Percentiles rank a stretch among this genome's conserved stretches.
Conservation (phyloP, 1,140 invertebrate species). For the Pseudomyrmex pallidus region DNA sequence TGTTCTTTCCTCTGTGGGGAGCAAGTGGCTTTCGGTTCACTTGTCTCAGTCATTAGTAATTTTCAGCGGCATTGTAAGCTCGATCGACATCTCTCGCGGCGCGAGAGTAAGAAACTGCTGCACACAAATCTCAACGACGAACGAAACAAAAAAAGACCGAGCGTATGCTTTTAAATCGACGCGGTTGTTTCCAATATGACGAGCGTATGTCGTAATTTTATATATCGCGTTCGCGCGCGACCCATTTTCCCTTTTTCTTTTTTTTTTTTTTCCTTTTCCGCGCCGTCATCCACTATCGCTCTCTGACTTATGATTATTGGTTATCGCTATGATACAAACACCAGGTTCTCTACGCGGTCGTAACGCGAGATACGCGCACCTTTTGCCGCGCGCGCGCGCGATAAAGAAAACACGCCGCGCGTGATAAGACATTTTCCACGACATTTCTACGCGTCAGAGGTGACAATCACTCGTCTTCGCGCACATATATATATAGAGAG, state of each 20-base stretch:
- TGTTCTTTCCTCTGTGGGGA: slow-evolving; percentile 2
- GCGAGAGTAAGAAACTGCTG: not conserved
- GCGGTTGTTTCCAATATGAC: slow-evolving; percentile 33
- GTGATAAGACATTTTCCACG: slow-evolving; percentile 24
- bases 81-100: not conserved
- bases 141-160: not conserved
- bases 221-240: slow-evolving; percentile 38
- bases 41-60: not conserved
- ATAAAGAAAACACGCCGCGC: slow-evolving; percentile 45
- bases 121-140: not conserved
- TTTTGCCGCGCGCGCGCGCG: slow-evolving; percentile 29
- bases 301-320: slow-evolving; percentile 35
- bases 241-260: slow-evolving; percentile 35
- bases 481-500: not conserved
- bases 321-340: slow-evolving; percentile 33
- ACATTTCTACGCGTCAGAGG: slow-evolving; percentile 17
- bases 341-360: slow-evolving; percentile 30
- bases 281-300: slow-evolving; percentile 15
- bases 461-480: slow-evolving; percentile 25
- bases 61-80: slow-evolving; percentile 7
- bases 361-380: slow-evolving; percentile 42
- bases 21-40: slow-evolving; percentile 18
- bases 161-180: slow-evolving; percentile 19
- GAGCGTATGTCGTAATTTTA: not conserved
- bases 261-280: slow-evolving; percentile 25